Conservation (phyloP, 2,888 invertebrate genomes). For the Pogonocherus hispidulus region DNA sequence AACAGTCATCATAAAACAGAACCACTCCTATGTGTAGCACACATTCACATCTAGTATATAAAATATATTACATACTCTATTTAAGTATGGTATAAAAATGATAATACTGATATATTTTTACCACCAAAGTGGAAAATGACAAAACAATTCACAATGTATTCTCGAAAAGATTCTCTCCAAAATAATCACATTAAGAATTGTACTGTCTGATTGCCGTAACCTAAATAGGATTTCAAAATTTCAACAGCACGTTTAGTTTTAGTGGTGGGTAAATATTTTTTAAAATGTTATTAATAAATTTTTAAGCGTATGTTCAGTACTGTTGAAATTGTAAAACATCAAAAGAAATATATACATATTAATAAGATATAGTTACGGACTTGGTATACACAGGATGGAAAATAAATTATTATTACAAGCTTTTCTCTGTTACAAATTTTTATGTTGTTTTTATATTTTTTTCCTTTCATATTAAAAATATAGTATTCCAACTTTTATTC, state of each 20-base stretch:
- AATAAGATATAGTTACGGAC: slow-evolving; percentile 5
- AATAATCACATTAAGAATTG: slow-evolving; percentile 48
- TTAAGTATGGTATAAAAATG: not conserved
- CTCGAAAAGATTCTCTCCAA: slow-evolving; percentile 12
- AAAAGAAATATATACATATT: slow-evolving; percentile 11
- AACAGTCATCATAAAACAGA: too few relatives aligned
- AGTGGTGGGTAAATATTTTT: not conserved
- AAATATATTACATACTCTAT: too few relatives aligned
- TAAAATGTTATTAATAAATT: not conserved
- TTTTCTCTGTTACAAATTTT: too few relatives aligned
- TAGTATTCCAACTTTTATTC: too few relatives aligned
- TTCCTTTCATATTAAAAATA: too few relatives aligned
- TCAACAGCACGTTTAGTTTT: not conserved
- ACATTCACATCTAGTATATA: too few relatives aligned
- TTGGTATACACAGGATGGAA: not conserved
- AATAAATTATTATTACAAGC: not conserved
- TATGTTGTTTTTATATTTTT: too few relatives aligned
- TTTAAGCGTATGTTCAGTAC: slow-evolving; percentile 12
- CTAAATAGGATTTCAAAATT: slow-evolving; percentile 10
- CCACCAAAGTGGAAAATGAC: not conserved
- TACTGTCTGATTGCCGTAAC: slow-evolving; percentile 35
- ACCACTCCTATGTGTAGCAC: too few relatives aligned
- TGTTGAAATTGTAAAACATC: slow-evolving; percentile 5
- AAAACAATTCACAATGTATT: not conserved
- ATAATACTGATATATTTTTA: not conserved